Evolutionary conservation across 2,113 vertebrate species (phyloP), one percentile per base, ranked within the genome.

Genomic region (Ptychochromis oligacanthus): DNA sequence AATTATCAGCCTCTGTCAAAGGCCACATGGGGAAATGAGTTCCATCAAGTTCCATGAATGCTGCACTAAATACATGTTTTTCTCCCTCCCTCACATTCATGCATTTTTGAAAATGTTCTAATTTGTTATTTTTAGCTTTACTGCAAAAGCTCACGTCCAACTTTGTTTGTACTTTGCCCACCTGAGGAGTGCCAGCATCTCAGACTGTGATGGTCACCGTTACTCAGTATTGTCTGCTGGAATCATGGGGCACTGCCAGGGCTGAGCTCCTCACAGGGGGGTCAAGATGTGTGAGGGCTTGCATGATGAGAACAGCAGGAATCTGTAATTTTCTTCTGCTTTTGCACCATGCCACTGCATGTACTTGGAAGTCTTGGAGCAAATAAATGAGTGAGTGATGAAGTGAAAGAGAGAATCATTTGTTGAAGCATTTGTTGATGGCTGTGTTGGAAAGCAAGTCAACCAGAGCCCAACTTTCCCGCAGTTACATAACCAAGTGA

Each of bases 281-380:
- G 85, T 76, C 77, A 28, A 80, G 61, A 81, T 84, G 70, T 90
- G 82, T 77, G 77, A 80, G 79, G 65, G 74, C 61, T 26, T 76
- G 74, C 75, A 80, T 85, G 85, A 77, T 83, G 75, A 79, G 81
- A 82, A 61, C 89, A 86, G 86, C 67, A 5, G 83, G 81, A 85
- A 76, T 56, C 59, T 6, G 9, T 61, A 58, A 62, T 82, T 86
- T 80, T 46, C 54, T 38, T 64, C 61, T 65, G 60, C 77, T 79
- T 80, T 85, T 20, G 79, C 80, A 70, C 65, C 26, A 76, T 13
- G 46, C 40, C n/a, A 2, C 28, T 0, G 18, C 61, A 17, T 65
- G 75, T 52, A 57, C 67, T 75, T 59, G 55, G 43, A 77, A 31
- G 55, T 20, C 22, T 61, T 59, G 59, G 52, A 84, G 64, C 18